These are phyloP conservation scores for Urechis unicinctus DNA, from an alignment of 2,888 invertebrate genomes.

Conservation along the genomic window DNA sequence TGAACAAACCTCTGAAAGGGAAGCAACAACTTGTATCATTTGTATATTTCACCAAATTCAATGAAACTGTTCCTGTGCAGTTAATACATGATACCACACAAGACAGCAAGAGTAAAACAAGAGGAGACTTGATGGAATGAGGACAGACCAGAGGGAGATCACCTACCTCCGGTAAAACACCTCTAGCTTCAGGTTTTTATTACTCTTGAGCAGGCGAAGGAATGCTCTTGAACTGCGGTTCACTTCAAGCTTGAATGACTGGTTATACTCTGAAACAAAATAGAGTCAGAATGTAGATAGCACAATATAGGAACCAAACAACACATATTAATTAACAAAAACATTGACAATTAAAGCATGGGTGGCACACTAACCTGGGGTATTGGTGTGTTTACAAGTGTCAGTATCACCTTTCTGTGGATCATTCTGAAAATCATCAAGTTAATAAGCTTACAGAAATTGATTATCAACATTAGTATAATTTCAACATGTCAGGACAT, in stretches of 20 bases:
- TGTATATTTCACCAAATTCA: too few species aligned
- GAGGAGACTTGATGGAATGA: background rate
- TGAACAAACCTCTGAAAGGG: conserved; percentile 67
- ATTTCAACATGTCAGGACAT: too few species aligned
- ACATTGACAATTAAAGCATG: too few species aligned
- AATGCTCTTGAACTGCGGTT: conserved; percentile 74
- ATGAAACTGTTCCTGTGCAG: too few species aligned
- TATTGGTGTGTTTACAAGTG: conserved; percentile 1
- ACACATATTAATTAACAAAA: background rate
- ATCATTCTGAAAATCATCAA: conserved; percentile 3
- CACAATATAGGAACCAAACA: background rate
- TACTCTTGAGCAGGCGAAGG: conserved; percentile 75
- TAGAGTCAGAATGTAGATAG: background rate
- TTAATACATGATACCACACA: too few species aligned
- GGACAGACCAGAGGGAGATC: background rate
- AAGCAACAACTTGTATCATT: too few species aligned
- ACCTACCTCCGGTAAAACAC: conserved; percentile 81
- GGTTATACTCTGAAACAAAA: conserved; percentile 65
- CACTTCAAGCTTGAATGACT: conserved; percentile 71
- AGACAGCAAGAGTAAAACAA: background rate
- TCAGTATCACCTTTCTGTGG: conserved; percentile 7
- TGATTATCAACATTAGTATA: background rate
- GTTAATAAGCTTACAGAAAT: background rate
- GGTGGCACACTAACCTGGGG: background rate
- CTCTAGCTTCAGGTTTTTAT: conserved; percentile 79